Base-by-base conservation (phyloP, 2,888 invertebrate genomes). In the Agrotis ipsilon region DNA sequence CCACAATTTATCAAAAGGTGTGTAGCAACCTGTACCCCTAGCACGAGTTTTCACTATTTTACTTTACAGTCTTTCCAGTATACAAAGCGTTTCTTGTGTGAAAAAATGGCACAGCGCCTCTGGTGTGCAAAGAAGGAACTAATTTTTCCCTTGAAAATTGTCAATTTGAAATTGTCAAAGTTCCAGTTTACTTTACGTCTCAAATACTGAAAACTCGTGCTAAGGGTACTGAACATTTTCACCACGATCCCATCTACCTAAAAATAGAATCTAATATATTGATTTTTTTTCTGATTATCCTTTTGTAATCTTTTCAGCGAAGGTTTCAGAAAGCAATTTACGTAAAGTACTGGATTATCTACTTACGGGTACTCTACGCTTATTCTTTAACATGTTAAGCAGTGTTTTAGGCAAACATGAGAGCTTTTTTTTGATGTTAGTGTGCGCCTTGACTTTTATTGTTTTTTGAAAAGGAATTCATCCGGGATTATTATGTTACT, bases 241-340 rank as follows among this genome's bases (percentile, higher is more conserved):
- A 16, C 13, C 9, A 45, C 54, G 3, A 24, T 9, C 16, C 54
- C 21, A 32, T 43, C 6, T 39, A 27, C 45, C 24, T 27, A 27
- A 76, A 61, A 58, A 70, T 58, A 69, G 74, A 76, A 52, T 13
- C 18, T 45, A 54, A 68, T 68, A 43, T 61, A 51, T 57, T 61
- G 49, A 48, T n/a, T 18, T 45, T 61, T 60, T 67, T 78, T 61
- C 45, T 49, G 52, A 73, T 54, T 58, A 72, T 61, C 32, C 52
- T 48, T 78, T 54, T 52, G 65, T 73, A 72, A 78, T 78, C 48
- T 65, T 58, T 65, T 65, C 65, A 45, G 52, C n/a, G 49, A 59
- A 19, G 46, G 18, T 52, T 70, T 52, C 21, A 14, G 55, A 72
- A 58, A 61, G 57, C 57, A 65, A 72, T 78, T 75, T 54, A 54